Evolutionary conservation across 1,140 invertebrate species (phyloP), one percentile per base, ranked within the genome.

Genomic region (Ceratina australensis): DNA sequence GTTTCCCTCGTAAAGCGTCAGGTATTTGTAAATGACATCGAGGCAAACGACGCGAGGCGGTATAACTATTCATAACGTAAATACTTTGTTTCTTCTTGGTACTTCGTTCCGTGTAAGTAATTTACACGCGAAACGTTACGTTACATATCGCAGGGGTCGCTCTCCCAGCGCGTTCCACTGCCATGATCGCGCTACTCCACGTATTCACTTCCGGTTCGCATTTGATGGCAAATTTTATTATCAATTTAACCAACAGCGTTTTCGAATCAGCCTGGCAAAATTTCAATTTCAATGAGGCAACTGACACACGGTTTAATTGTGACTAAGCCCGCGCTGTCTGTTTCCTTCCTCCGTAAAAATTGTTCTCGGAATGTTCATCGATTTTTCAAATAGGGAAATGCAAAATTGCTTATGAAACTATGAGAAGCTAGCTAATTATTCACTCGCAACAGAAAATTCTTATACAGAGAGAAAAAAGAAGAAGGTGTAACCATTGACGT

Each of bases 11-110:
- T 64, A 57, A 65, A 78, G 50, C 24, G 60, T 72, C 24, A 42
- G 50, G 76, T 78, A 54, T 72, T 78, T 72, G 60, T 78, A 72
- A 72, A 78, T 65, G 69, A 26, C 76, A 72, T n/a, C 24, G 69
- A 59, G 57, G 68, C 49, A 42, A 61, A 42, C 28, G 5, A 8
- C 20, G 26, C 54, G 47, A 54, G n/a, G n/a, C 52, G 3, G 64
- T 5, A 49, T 18, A 10, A 24, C 22, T 26, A 26, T n/a, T 69
- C n/a, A 8, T 42, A 24, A 20, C 20, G 26, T 16, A 49, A 20
- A 28, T 49, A 52, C 20, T 52, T 69, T 16, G 47, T 76, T 52
- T 3, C 20, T 75, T 59, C 28, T 28, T 47, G 18, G 24, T 33
- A 20, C 16, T 42, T 24, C 18, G 18, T 12, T 24, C 4, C 1